Percentiles rank a stretch among this genome's conserved stretches.
Conservation (phyloP, 2,113 vertebrate species). For the Scopus umbretta region DNA sequence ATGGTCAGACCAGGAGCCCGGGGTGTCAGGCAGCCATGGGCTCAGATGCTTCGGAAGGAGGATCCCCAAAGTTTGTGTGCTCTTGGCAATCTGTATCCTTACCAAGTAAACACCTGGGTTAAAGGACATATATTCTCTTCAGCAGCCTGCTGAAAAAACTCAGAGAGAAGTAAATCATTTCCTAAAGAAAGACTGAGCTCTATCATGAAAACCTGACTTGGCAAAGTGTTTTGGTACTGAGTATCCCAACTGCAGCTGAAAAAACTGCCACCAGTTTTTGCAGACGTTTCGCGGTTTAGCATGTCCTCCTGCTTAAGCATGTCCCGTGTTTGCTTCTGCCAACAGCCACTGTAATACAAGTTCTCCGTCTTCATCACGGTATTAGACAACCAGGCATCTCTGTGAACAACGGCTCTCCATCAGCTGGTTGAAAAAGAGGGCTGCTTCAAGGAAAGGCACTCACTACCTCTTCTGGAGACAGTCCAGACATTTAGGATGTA, state of each 20-base stretch:
- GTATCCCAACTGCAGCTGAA: background rate
- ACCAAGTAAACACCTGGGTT: background rate
- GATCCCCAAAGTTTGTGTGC: background rate
- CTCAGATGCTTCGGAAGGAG: background rate
- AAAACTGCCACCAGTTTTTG: background rate
- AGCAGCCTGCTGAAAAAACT: background rate
- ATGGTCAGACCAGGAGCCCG: background rate
- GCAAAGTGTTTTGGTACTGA: background rate
- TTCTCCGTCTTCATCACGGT: background rate
- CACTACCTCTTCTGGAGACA: background rate
- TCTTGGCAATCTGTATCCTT: background rate
- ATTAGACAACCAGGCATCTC: background rate
- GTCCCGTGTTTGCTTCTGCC: background rate
- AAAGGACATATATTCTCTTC: background rate
- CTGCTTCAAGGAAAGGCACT: background rate
- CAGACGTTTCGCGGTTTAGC: background rate
- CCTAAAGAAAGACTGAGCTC: background rate
- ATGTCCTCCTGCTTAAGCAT: background rate
- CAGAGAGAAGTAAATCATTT: background rate
- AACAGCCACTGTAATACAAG: background rate
- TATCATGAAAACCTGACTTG: background rate
- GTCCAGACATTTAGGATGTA: background rate
- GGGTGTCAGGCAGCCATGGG: background rate
- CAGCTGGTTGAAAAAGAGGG: background rate
- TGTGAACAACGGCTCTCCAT: background rate